Evolutionary conservation across 1,140 invertebrate genomes (phyloP).

Genomic region (Druon quercuslanigerum): DNA sequence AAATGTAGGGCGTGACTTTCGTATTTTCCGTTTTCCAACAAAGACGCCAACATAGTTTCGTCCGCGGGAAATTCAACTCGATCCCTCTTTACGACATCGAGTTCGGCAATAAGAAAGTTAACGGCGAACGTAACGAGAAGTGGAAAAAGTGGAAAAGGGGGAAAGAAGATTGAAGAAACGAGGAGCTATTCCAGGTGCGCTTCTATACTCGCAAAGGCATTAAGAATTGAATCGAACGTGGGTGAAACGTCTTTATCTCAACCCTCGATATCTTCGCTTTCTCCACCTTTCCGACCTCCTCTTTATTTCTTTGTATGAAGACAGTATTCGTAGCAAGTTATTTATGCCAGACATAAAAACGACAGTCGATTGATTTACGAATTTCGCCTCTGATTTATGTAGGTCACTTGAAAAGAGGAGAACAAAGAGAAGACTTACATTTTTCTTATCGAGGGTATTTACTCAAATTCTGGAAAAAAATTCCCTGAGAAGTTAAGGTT

Average conservation of each 20-base stretch:
- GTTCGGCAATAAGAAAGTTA: conserved; percentile 74
- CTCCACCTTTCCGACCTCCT: conserved; percentile 50
- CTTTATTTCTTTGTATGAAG: conserved; percentile 48
- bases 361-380: conserved; percentile 44
- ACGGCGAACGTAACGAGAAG: conserved; percentile 30
- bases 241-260: conserved; percentile 49
- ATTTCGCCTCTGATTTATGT: conserved; percentile 60
- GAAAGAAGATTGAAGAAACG: conserved; percentile 44
- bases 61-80: conserved; percentile 57
- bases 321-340: conserved; percentile 55
- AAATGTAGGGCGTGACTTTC: neutral
- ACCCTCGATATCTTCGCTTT: conserved; percentile 40
- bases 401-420: conserved; percentile 6
- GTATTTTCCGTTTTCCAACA: conserved; percentile 18
- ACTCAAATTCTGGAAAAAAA: too few species aligned
- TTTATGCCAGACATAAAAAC: conserved; percentile 66
- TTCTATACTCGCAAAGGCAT: conserved; percentile 57
- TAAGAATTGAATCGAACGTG: conserved; percentile 69
- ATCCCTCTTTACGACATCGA: conserved; percentile 67
- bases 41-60: conserved; percentile 1
- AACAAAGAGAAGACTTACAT: conserved; percentile 16
- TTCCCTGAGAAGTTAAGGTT: too few species aligned
- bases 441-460: too few species aligned
- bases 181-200: conserved; percentile 56
- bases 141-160: conserved; percentile 37